Conservation (phyloP, 2,888 invertebrate species). For the Morinoia aosen region DNA sequence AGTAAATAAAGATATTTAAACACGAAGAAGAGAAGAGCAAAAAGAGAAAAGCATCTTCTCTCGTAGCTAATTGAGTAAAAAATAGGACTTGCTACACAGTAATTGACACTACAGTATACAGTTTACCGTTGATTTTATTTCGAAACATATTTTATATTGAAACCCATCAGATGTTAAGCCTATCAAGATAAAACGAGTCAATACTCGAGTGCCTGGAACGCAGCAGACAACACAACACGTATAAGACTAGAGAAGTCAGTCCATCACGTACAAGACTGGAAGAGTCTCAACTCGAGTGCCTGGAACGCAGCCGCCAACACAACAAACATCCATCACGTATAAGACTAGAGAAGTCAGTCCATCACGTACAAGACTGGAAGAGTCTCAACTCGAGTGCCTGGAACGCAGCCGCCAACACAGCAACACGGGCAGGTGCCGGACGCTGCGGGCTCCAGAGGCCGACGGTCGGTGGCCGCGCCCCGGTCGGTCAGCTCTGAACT, state of each 20-base stretch:
- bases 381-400: background rate
- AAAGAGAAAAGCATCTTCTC: too few species aligned
- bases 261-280: background rate
- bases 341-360: too few species aligned
- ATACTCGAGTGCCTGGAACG: background rate
- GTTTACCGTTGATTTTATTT: too few species aligned
- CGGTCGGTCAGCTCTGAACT: background rate
- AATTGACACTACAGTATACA: too few species aligned
- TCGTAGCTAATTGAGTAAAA: too few species aligned
- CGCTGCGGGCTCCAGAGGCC: background rate
- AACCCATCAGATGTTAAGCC: too few species aligned
- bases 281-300: background rate
- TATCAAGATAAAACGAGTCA: background rate
- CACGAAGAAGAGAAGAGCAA: too few species aligned
- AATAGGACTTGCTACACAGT: too few species aligned
- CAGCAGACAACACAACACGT: background rate
- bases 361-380: background rate
- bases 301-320: background rate
- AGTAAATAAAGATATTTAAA: too few species aligned
- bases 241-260: too few species aligned
- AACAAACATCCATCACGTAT: background rate
- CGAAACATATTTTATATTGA: too few species aligned
- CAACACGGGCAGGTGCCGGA: background rate
- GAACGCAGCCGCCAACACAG: background rate
- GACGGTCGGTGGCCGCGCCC: background rate